Evolutionary conservation across 2,888 invertebrate genomes (phyloP), one percentile per base, ranked within the genome.

Genomic region (Acleris cristana): DNA sequence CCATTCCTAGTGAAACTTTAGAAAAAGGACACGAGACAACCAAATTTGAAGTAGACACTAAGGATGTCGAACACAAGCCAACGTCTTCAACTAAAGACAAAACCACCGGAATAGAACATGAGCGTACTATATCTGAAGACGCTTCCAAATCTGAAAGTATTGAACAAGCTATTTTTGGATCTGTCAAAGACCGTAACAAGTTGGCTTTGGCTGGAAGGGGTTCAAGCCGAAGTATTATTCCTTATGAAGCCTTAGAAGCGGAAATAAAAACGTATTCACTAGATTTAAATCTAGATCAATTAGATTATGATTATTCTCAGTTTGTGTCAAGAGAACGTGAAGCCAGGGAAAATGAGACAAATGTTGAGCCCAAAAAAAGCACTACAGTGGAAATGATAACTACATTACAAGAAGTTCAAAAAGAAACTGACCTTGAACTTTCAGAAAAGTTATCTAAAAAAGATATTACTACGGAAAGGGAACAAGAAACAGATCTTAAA

Each of bases 121-220:
- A 40, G n/a, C 30, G 51, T 53, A 58, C n/a, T 18, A 44, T 51
- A 34, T 55, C 49, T 40, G 60, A 18, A 61, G 74, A 10, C 73
- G 72, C n/a, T 74, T 59, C 76, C 80, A 57, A 75, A 81, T 26
- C 48, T n/a, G 77, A 81, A 14, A 78, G 81, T 26, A 73, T 84
- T 16, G 94, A 95, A 82, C 92, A 94, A 84, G 94, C 90, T 3
- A 94, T 95, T 72, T 95, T 95, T 79, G 95, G 95, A 53, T 95
- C 95, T 12, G 94, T 95, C 14, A 94, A 95, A 87, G 89, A 94
- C 74, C 86, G 95, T 53, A 93, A 84, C 67, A 84, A 76, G 75
- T 64, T 66, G 53, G 21, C 65, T 44, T 73, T 75, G 18, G 18
- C 79, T 75, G 44, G 80, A 70, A 71, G 71, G 49, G 53, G 58